Base-by-base conservation (phyloP, 2,113 vertebrate genomes). In the Taurulus bubalis region DNA sequence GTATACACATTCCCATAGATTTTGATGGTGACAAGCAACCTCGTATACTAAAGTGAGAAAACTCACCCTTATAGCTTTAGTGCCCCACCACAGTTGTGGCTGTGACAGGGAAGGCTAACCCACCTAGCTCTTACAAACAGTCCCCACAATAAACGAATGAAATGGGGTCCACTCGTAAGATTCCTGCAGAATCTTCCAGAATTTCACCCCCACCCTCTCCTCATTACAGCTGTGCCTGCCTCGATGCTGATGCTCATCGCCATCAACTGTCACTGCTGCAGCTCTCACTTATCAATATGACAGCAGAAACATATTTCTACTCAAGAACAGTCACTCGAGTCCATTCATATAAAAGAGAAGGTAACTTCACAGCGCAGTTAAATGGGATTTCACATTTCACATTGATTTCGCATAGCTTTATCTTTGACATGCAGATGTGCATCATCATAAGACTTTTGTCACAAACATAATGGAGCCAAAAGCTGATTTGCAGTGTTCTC, bases 161-260 rank as follows among this genome's bases (percentile, higher is more conserved):
- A 91, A 87, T 16, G 91, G 91, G 90, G 90, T 93, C 87, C 86
- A 89, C 82, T 90, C 75, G 45, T 67, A 75, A 88, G 89, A 92
- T 90, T 91, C 77, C 90, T 76, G 80, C 69, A 91, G 92, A 93
- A 94, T 90, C 89, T 92, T 94, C 93, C 80, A 94, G 92, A 92
- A 93, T 68, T 76, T 84, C 85, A 86, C 90, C 93, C 87, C 91
- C 93, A 86, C 90, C 89, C 87, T 85, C 77, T 63, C 56, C 80
- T 85, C 83, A 75, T 75, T 71, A 82, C 91, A 88, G 77, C 77
- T 82, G 82, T 83, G 77, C 69, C 66, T 59, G 47, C 62, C 53
- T 64, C 65, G 24, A 70, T 70, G 75, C 78, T 70, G 84, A 66
- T 72, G 80, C 85, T 75, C 73, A 72, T 82, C 74, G 64, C 83